phyloP scores from a whole-genome alignment of 2,888 invertebrate genomes.

The Drepanosiphum platanoidis region DNA sequence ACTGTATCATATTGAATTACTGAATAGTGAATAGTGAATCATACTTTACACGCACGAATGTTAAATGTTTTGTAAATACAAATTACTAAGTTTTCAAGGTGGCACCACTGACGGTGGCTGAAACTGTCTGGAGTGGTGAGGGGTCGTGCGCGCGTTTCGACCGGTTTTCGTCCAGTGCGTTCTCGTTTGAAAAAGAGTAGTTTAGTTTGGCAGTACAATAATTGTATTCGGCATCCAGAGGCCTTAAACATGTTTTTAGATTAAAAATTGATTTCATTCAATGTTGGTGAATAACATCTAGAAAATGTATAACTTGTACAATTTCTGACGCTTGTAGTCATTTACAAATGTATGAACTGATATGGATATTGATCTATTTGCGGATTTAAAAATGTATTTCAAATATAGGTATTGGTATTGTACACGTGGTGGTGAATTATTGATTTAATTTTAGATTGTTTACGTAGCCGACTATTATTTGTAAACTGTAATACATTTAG shows the following conservation, averaged over 20 bases:
- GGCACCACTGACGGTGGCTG: not conserved
- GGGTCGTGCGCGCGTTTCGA: not conserved
- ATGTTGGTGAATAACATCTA: not conserved
- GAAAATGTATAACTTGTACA: not conserved
- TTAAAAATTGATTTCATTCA: not conserved
- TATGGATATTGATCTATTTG: not conserved
- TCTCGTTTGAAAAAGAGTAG: not conserved
- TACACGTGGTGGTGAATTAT: not conserved
- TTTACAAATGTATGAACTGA: not conserved
- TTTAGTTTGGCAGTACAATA: not conserved
- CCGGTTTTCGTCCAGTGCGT: not conserved
- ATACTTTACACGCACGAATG: not conserved
- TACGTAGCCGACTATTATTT: not conserved
- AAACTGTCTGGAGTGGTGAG: not conserved
- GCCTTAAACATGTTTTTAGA: not conserved
- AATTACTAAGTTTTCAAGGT: not conserved
- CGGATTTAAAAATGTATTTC: not conserved
- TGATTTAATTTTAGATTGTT: conserved; percentile 4
- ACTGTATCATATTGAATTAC: no score
- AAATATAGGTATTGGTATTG: not conserved
- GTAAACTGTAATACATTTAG: not conserved
- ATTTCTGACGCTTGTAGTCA: not conserved
- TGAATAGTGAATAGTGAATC: no score
- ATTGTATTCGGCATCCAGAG: not conserved
- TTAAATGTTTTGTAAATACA: conserved; percentile 8